Percentiles rank a stretch among this genome's conserved stretches.
Evolutionary conservation across 2,113 vertebrate genomes (phyloP).

Genomic region (Phylloscopus whistleri): DNA sequence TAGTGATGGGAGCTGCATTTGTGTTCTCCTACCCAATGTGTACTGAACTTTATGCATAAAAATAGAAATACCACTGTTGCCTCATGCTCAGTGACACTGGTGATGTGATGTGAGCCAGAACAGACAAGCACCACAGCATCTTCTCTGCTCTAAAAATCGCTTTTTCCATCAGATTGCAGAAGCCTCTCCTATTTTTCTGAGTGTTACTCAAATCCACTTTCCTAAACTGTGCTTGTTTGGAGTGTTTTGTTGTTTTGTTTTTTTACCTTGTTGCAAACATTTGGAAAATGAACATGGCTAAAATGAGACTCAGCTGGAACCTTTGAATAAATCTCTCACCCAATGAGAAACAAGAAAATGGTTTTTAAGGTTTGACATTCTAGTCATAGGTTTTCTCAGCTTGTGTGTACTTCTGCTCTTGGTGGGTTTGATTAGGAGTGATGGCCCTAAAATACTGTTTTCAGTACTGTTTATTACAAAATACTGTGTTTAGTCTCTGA

Average conservation of each 20-base stretch:
- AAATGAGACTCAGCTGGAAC: not conserved
- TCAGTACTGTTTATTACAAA: not conserved
- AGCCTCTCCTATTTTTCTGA: not conserved
- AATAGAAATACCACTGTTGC: slow-evolving; percentile 36
- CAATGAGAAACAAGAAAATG: not conserved
- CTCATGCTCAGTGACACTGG: slow-evolving; percentile 42
- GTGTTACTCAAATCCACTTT: not conserved
- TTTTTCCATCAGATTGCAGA: not conserved
- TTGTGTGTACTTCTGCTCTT: not conserved
- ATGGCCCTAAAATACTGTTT: not conserved
- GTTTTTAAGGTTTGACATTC: not conserved
- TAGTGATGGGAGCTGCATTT: not conserved
- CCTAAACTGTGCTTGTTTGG: not conserved
- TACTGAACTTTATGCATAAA: slow-evolving; percentile 50
- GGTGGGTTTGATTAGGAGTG: not conserved
- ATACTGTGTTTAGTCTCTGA: not conserved
- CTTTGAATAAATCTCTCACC: not conserved
- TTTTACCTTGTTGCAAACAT: not conserved
- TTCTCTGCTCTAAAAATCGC: not conserved
- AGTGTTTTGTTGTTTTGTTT: not conserved
- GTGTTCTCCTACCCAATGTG: not conserved
- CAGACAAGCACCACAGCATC: not conserved
- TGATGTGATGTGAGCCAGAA: slow-evolving; percentile 53
- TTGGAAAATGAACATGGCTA: not conserved
- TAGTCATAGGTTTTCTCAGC: not conserved